phyloP scores from a whole-genome alignment of 92 coral and sea anemone genomes.

The Zoanthus gigantus region DNA sequence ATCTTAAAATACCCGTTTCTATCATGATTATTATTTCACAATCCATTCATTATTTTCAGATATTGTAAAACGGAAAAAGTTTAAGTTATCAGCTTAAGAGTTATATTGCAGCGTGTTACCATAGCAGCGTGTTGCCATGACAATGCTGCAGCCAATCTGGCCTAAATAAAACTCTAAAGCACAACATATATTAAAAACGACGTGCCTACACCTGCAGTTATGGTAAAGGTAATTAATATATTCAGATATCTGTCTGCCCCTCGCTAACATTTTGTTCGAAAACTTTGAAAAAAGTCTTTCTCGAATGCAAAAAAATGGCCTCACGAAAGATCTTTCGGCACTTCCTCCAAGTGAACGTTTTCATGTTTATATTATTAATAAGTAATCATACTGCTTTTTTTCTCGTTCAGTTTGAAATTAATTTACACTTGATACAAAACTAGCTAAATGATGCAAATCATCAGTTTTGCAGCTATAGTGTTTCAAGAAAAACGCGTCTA shows the following conservation, averaged over 20 bases:
- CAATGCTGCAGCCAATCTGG: constrained; percentile 17
- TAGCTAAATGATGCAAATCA: no score
- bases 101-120: constrained; percentile 1
- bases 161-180: constrained; percentile 27
- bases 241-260: not conserved
- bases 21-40: not conserved
- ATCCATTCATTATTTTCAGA: not conserved
- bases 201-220: not conserved
- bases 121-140: constrained; percentile 8
- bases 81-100: not conserved
- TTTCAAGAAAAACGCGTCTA: no score
- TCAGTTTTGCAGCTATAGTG: no score
- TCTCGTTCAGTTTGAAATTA: no score
- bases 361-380: no score
- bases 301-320: not conserved
- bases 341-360: no score
- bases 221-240: not conserved
- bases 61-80: not conserved
- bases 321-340: no score
- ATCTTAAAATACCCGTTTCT: constrained; percentile 2
- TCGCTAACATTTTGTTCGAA: not conserved
- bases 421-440: no score
- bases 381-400: no score
- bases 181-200: not conserved
- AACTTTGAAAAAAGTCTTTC: not conserved